Evolutionary conservation across 1,140 invertebrate genomes (phyloP).

Genomic region (Calosoma granatense): DNA sequence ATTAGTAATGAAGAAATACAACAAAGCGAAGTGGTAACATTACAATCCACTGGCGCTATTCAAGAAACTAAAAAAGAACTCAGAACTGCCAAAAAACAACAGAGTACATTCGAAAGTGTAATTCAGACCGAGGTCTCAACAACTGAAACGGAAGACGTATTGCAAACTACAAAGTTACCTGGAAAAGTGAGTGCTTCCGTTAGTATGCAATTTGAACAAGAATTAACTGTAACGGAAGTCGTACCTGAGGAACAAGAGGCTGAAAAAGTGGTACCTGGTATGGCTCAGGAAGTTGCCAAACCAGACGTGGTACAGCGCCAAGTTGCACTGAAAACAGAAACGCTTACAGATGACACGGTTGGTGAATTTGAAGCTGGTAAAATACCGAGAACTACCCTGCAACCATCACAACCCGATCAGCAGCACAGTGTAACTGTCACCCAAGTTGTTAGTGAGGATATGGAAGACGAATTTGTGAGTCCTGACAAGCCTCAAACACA

Average conservation of each 20-base stretch:
- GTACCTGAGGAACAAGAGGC: conserved; percentile 21
- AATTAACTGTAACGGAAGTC: conserved; percentile 26
- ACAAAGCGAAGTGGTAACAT: conserved; percentile 25
- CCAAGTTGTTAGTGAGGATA: conserved; percentile 35
- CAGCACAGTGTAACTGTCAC: conserved; percentile 42
- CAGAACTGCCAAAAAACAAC: conserved; percentile 16
- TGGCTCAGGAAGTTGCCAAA: conserved; percentile 26
- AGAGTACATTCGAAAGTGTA: conserved; percentile 19
- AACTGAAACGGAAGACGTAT: conserved; percentile 23
- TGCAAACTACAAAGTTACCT: not conserved
- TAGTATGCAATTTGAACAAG: conserved; percentile 29
- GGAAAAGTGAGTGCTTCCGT: conserved; percentile 19
- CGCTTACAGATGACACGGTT: conserved; percentile 28
- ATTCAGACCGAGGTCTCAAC: conserved; percentile 20
- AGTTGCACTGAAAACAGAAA: conserved; percentile 31
- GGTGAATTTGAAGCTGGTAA: conserved; percentile 30
- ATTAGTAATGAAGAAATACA: conserved; percentile 24
- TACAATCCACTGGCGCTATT: not conserved
- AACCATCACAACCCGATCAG: conserved; percentile 31
- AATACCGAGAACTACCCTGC: conserved; percentile 28
- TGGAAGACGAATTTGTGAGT: conserved; percentile 28
- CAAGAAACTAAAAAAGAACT: not conserved
- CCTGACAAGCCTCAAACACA: not conserved
- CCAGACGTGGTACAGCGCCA: conserved; percentile 33
- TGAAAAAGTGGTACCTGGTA: conserved; percentile 21